Evolutionary conservation across 2,113 vertebrate species (phyloP), one percentile per base, ranked within the genome.

Genomic region (Oryzias curvinotus): DNA sequence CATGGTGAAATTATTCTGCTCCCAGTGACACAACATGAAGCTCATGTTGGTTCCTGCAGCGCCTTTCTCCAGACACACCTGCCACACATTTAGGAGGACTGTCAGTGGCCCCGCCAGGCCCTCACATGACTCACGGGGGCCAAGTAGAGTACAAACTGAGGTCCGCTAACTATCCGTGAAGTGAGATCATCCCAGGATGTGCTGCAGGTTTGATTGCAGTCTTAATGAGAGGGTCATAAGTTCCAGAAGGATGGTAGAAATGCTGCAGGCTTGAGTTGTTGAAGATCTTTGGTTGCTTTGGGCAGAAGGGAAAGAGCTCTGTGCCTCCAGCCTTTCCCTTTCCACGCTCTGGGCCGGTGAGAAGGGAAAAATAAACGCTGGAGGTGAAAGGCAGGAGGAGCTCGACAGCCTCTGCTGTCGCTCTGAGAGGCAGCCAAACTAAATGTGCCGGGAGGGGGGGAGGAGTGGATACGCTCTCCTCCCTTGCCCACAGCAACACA

Each of bases 1-100:
- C 95, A 96, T 96, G 88, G 92, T 91, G 89, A 77, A 78, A 86
- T 91, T 95, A 90, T 94, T 95, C 71, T 94, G 93, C 5, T 98
- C 95, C 95, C 95, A 95, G 68, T 93, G 92, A 92, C 95, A 95
- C 80, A 96, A 90, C 92, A 94, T 93, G 90, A 89, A 63, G 87
- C 91, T 96, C 95, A 96, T 96, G 71, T 80, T 92, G 47, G 68
- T 28, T 63, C 58, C 13, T 46, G 74, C 59, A 60, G 63, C 57
- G 46, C 68, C 46, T 63, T 47, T 56, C 62, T 41, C 64, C 54
- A 43, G 48, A 77, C 50, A 87, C 92, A 93, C 91, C 93, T 93
- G 91, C 87, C 62, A 62, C 65, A 71, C 74, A 54, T 30, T 25
- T 64, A 62, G 51, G 59, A 62, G 51, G 68, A 21, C 42, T 45